phyloP scores from a whole-genome alignment of 1,140 invertebrate genomes.

The Neodiprion lecontei region DNA sequence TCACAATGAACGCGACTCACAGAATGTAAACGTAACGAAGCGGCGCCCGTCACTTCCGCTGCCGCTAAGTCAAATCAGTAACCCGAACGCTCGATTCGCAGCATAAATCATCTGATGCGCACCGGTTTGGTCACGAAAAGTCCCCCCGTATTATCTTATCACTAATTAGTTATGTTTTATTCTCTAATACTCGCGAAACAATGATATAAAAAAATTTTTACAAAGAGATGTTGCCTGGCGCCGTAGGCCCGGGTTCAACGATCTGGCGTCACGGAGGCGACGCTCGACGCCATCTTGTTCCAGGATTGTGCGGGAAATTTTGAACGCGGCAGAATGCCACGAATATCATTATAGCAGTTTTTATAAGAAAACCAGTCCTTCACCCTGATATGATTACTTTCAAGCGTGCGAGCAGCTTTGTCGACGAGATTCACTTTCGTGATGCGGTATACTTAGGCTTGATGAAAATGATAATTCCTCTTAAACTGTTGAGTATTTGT shows the following conservation, averaged over 20 bases:
- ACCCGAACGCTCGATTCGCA: slow-evolving; percentile 1
- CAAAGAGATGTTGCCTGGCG: background rate
- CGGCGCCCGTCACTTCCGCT: slow-evolving; percentile 56
- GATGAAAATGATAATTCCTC: too few relatives aligned
- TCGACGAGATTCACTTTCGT: too few relatives aligned
- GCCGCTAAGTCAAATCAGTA: slow-evolving; percentile 41
- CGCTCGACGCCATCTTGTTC: slow-evolving; percentile 37
- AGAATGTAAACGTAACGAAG: slow-evolving; percentile 57
- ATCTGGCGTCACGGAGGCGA: slow-evolving; percentile 39
- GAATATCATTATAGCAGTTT: too few relatives aligned
- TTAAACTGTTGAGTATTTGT: too few relatives aligned
- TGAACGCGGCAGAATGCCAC: slow-evolving; percentile 19
- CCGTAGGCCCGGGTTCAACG: slow-evolving; percentile 40
- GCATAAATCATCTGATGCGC: background rate
- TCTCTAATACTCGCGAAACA: background rate
- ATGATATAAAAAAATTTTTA: background rate
- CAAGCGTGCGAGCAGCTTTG: too few relatives aligned
- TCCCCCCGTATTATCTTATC: background rate
- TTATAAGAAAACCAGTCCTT: too few relatives aligned
- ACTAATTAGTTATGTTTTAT: background rate
- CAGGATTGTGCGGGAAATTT: slow-evolving; percentile 24
- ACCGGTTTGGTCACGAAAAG: too few relatives aligned
- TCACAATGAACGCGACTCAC: slow-evolving; percentile 48
- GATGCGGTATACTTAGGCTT: too few relatives aligned
- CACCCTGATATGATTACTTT: too few relatives aligned